Conservation (phyloP, 2,888 invertebrate genomes). For the Clistopyga incitator region DNA sequence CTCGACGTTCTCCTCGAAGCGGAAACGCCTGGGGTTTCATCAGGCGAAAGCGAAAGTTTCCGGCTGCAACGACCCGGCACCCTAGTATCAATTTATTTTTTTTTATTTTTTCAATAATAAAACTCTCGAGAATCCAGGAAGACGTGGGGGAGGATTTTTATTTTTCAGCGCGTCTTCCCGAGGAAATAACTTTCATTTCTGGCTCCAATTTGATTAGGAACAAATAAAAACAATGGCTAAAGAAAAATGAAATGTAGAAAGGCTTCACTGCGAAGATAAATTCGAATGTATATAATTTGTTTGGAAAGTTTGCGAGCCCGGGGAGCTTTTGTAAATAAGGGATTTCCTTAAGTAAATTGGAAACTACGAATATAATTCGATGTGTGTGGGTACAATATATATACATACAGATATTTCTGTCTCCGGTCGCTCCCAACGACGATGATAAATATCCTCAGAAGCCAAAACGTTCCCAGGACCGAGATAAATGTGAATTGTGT, state of each 20-base stretch:
- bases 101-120: constrained; percentile 49
- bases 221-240: not conserved
- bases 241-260: not conserved
- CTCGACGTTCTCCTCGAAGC: constrained; percentile 51
- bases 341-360: constrained; percentile 36
- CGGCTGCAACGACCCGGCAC: constrained; percentile 33
- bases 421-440: not conserved
- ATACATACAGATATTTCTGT: not conserved
- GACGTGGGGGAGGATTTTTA: not conserved
- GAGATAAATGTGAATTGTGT: constrained; percentile 31
- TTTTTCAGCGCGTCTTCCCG: not conserved
- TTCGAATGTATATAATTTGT: not conserved
- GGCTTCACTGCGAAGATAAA: not conserved
- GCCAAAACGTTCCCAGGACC: not conserved
- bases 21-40: constrained; percentile 46
- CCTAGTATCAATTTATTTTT: constrained; percentile 25
- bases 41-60: constrained; percentile 25
- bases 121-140: constrained; percentile 19
- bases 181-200: not conserved
- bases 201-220: not conserved
- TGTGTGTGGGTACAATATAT: not conserved
- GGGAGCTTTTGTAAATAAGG: not conserved
- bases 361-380: constrained; percentile 1
- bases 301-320: not conserved
- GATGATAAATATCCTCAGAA: constrained; percentile 20